Percentiles rank a stretch among this genome's conserved stretches.
Conservation (phyloP, 2,113 vertebrate genomes). For the Boleophthalmus pectinirostris region DNA sequence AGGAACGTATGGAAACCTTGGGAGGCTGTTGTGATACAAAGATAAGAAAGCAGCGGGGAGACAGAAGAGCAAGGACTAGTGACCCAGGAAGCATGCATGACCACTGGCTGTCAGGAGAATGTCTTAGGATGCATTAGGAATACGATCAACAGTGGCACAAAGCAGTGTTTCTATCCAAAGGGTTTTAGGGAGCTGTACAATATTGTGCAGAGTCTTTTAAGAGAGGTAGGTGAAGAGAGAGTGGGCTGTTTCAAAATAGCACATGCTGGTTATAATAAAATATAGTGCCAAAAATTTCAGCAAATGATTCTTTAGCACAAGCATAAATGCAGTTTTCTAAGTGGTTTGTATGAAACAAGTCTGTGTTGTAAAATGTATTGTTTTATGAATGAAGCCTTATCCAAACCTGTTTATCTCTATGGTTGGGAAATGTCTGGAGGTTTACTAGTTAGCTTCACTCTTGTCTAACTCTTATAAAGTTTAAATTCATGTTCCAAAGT, state of each 20-base stretch:
- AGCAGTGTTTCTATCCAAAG: slow-evolving; percentile 1
- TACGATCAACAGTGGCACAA: slow-evolving; percentile 2
- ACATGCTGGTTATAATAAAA: neutral
- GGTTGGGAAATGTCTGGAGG: neutral
- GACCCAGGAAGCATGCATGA: slow-evolving; percentile 13
- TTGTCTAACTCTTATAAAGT: neutral
- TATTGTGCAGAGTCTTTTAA: slow-evolving; percentile 3
- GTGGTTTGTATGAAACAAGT: too few relatives aligned
- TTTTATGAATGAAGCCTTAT: too few relatives aligned
- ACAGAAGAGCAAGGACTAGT: slow-evolving; percentile 1
- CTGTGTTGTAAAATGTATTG: too few relatives aligned
- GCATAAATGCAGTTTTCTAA: neutral
- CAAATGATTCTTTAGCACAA: neutral
- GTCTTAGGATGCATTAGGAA: neutral
- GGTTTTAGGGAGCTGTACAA: neutral
- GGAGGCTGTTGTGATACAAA: slow-evolving; percentile 42
- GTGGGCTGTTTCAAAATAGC: neutral
- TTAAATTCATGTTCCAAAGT: neutral
- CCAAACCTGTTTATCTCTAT: too few relatives aligned
- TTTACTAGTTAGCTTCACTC: neutral
- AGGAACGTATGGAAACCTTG: slow-evolving; percentile 15
- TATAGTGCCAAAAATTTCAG: too few relatives aligned
- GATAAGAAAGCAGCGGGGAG: slow-evolving; percentile 35
- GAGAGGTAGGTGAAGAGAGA: neutral
- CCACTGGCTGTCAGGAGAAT: neutral